Percentiles rank a stretch among this genome's conserved stretches.
phyloP scores from a whole-genome alignment of 1,140 invertebrate species.

The Battus philenor region DNA sequence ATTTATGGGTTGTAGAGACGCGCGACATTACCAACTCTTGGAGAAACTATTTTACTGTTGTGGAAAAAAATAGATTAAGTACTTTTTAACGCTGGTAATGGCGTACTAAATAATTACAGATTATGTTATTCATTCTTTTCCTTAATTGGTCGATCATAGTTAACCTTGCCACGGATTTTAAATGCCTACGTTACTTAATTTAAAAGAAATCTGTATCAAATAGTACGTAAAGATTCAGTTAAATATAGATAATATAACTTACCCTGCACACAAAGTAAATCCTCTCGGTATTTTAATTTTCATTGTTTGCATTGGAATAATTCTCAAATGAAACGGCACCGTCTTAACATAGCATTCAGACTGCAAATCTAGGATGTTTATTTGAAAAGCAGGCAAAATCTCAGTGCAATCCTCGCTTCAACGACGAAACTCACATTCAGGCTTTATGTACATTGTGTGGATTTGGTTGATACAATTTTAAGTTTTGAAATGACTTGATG shows the following conservation, averaged over 20 bases:
- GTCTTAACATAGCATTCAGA: constrained; percentile 42
- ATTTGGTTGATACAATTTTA: not conserved
- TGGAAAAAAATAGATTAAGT: no score
- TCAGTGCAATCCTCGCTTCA: constrained; percentile 48
- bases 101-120: no score
- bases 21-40: constrained; percentile 30
- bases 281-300: constrained; percentile 13
- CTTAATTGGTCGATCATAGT: no score
- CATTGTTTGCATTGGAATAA: constrained; percentile 29
- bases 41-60: no score
- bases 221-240: no score
- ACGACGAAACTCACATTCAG: constrained; percentile 52
- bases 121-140: no score
- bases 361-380: constrained; percentile 61
- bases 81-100: no score
- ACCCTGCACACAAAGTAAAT: constrained; percentile 18
- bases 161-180: no score
- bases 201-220: no score
- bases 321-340: constrained; percentile 41
- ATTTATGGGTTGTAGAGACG: constrained; percentile 54
- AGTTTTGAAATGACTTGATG: no score
- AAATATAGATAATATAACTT: constrained; percentile 4
- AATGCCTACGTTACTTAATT: no score
- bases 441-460: constrained; percentile 35
- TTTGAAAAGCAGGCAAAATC: constrained; percentile 58